These are phyloP conservation scores for Percina caprodes DNA, from an alignment of 2,113 vertebrate genomes.

Conservation along the genomic window DNA sequence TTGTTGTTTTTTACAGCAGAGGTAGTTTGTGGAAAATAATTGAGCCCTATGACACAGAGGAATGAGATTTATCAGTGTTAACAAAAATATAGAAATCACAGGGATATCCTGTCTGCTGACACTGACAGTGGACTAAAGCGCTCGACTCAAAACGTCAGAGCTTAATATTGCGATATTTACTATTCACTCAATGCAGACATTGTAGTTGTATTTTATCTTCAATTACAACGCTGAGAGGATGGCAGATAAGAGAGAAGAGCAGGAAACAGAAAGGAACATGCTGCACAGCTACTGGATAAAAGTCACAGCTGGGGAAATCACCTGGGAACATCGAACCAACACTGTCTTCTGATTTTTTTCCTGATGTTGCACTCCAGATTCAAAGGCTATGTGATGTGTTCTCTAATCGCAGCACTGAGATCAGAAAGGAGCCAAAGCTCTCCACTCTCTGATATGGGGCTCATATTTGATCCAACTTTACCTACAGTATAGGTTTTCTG, in stretches of 20 bases:
- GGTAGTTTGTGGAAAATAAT: conserved; percentile 1
- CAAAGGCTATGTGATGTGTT: conserved; percentile 52
- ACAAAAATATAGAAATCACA: not conserved
- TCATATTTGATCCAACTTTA: conserved; percentile 34
- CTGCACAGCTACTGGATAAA: conserved; percentile 60
- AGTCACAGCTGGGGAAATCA: conserved; percentile 71
- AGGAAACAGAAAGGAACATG: conserved; percentile 53
- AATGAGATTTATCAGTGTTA: not conserved
- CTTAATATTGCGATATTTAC: conserved; percentile 51
- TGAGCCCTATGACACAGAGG: not conserved
- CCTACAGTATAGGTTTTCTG: conserved; percentile 11
- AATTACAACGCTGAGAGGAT: conserved; percentile 61
- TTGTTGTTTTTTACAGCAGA: not conserved
- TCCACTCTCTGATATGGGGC: conserved; percentile 9
- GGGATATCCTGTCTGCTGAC: conserved; percentile 3
- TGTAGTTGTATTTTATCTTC: conserved; percentile 60
- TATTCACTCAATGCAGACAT: conserved; percentile 39
- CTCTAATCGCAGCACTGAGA: conserved; percentile 38
- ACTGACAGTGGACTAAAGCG: not conserved
- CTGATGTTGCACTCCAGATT: conserved; percentile 34
- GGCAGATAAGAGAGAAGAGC: conserved; percentile 28
- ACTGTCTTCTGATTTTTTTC: conserved; percentile 40
- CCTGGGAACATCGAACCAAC: conserved; percentile 57
- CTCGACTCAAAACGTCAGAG: not conserved
- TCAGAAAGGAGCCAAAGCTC: conserved; percentile 27